Base-by-base conservation (phyloP, 2,797 vertebrate species). In the Acrocephalus scirpaceus region DNA sequence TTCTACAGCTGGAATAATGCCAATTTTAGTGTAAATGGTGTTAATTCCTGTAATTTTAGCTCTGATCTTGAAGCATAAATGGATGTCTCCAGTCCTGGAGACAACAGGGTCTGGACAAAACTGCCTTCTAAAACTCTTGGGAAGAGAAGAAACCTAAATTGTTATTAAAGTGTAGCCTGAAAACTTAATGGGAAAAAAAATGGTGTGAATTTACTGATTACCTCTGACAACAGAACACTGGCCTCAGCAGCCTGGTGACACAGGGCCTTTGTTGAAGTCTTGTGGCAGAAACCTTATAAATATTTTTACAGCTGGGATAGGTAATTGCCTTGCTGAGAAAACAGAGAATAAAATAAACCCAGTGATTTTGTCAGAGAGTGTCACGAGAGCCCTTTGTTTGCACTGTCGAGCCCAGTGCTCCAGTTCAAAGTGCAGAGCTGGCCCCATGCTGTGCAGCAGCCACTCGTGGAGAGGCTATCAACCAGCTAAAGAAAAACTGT, bases 261-360 rank as follows among this genome's bases (percentile, higher is more conserved):
- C 30, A 5, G 13, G 42, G 62, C 32, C 13, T 80, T 90, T 91
- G 64, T 50, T 83, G 50, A 25, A 90, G 34, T 10, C 53, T 42
- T 57, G 27, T 79, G 61, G 32, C 36, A 61, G 48, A 80, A 95
- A 64, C 8, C 27, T 34, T 13, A 73, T 29, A 92, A 87, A 93
- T 86, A 91, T 91, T 92, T 92, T 90, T 96, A 86, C 91, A 95
- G 84, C 81, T 80, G 72, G n/a, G 40, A 79, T 57, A 87, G 72
- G 79, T 83, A 97, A 83, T 92, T 90, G 81, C 69, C 44, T 83
- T 5, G 1, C 78, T 60, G 85, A 83, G 69, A 74, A 53, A 60
- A 65, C 42, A 61, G 29, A 71, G 45, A 88, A 65, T 47, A 45
- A 95, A 77, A 74, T 45, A 71, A 89, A 77, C 26, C 13, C 3